Base-by-base conservation (phyloP, 2,113 vertebrate genomes). In the Climacteris rufus region DNA sequence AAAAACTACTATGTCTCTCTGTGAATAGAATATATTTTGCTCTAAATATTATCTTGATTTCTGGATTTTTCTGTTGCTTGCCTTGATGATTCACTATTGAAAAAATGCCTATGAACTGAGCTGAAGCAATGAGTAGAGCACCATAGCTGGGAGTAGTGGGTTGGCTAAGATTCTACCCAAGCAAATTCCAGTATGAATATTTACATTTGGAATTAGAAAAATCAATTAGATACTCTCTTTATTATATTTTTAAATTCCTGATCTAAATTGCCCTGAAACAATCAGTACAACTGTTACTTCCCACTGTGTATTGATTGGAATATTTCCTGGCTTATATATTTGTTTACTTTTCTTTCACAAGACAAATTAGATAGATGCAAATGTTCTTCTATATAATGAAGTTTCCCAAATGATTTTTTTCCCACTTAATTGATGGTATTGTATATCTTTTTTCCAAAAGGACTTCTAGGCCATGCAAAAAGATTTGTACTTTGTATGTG, bases 101-200 rank as follows among this genome's bases (percentile, higher is more conserved):
- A 42, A 10, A 59, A 31, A 28, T 47, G 22, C 25, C 18, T 68
- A 13, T 53, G 37, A 76, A 28, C 7, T 28, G n/a, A 71, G 21
- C 7, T 49, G 39, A 81, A 88, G 8, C 17, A 47, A 52, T 39
- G 56, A 27, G n/a, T 42, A 45, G 6, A 82, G 8, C 13, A 39
- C 4, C 10, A 33, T 7, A 21, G 3, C 0, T 82, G 10, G 8
- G 39, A 78, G 12, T 12, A 59, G 7, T 28, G 9, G 3, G 2
- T 8, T 85, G 64, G 15, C 23, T 81, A 63, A 84, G 63, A 47
- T 53, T 37, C 31, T 33, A 28, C 4, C 6, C 4, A 20, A 84
- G 5, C 49, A 39, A 54, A 84, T 47, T 65, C 13, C 10, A 42
- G 6, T 35, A 57, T n/a, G 25, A 37, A n/a, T 65, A 61, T 56